Base-by-base conservation (phyloP, 2,888 invertebrate species). In the Endomychus coccineus region DNA sequence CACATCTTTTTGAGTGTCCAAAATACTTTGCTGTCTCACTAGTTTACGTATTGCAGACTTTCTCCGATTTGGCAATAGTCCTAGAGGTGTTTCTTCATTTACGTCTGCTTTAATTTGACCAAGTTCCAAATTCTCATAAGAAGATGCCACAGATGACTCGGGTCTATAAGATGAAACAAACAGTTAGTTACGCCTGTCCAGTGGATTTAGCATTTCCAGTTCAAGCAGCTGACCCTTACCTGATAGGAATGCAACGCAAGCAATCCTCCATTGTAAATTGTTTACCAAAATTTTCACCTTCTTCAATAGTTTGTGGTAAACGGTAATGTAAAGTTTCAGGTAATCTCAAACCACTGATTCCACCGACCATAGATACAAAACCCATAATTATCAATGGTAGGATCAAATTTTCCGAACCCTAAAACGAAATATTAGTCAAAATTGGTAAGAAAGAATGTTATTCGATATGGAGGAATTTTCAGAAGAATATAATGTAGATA, bases 301-400 rank as follows among this genome's bases (percentile, higher is more conserved):
- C 90, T 59, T 86, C 87, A 4, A 88, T 74, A 0, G 88, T 89
- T 64, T 90, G 87, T 0, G 90, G 89, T 44, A 91, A 61, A 2
- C 82, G 75, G 52, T 83, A 75, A 58, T 90, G 84, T 17, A 90
- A 65, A 0, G 90, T 91, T 69, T 91, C 90, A 0, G 90, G 90
- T 43, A 91, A 63, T 12, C 89, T 72, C 4, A 90, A 69, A 0
- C 85, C 84, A 2, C 82, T 80, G 38, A 89, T 56, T 2, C 89
- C 89, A 4, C 89, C 90, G 24, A 88, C 64, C 19, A 89, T 80
- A 1, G 88, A 84, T 3, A 89, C 74, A 4, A 73, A 72, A 1
- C 90, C 90, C 80, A 91, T 83, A 41, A 90, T 85, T 1, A 88
- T 80, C 36, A 90, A 63, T 0, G 90, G 90, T 36, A 91, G 65